Conservation (phyloP, 2,113 vertebrate genomes). For the Ptyas mucosa region DNA sequence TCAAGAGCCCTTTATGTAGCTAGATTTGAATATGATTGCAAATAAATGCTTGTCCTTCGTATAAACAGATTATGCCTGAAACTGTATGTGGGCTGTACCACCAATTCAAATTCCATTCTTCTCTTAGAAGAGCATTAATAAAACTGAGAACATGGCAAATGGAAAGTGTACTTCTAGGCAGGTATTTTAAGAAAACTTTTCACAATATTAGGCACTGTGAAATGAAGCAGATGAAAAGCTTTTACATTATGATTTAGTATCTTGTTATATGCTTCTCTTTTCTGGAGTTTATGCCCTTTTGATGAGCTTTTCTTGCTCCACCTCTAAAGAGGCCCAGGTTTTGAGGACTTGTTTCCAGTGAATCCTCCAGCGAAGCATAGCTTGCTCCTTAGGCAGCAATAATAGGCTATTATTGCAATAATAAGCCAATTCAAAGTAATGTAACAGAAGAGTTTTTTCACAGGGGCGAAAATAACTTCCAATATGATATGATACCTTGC, state of each 20-base stretch:
- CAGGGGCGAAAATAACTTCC: no score
- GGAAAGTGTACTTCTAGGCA: neutral
- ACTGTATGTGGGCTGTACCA: neutral
- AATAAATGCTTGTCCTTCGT: neutral
- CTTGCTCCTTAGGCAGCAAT: neutral
- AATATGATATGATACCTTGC: neutral
- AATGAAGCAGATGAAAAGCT: neutral
- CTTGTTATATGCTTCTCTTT: neutral
- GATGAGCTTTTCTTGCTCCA: neutral
- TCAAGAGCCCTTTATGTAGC: neutral
- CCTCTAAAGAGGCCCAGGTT: neutral
- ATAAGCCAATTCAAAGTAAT: neutral
- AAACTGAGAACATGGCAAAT: neutral
- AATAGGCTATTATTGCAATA: no score
- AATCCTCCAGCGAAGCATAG: neutral
- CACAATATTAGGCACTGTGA: neutral
- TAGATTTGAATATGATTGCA: neutral
- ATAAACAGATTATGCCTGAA: neutral
- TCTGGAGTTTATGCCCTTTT: neutral
- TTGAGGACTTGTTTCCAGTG: neutral
- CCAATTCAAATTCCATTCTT: neutral
- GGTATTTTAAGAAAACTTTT: neutral
- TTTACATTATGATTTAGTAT: neutral
- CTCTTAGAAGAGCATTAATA: neutral
- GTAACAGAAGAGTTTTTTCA: neutral